Evolutionary conservation across 2,113 vertebrate genomes (phyloP), one percentile per base, ranked within the genome.

Genomic region (Ceyx melanurus): DNA sequence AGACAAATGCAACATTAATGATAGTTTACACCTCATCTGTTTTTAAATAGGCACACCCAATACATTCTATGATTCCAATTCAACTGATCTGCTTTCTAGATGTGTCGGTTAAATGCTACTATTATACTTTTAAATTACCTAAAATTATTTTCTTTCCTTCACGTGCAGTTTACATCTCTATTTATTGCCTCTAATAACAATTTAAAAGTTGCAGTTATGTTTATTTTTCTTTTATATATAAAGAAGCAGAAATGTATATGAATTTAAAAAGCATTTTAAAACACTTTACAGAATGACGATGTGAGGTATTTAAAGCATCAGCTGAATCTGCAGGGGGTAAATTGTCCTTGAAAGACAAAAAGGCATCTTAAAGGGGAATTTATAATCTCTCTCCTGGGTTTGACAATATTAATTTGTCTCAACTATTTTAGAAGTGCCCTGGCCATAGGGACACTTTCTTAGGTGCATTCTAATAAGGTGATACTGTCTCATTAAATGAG

Each of bases 391-490:
- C 97, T 97, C 97, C 93, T 81, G 96, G 93, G 96, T 93, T 97
- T 97, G 97, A 97, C 96, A 95, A 96, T 97, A 97, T 97, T 97
- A 97, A 98, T 97, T 97, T 98, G 91, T 96, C 96, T 97, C 94
- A 97, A 97, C 93, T 77, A 78, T 96, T 94, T 97, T 94, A 96
- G 92, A 97, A 97, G 82, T 76, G 65, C 88, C 88, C 90, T 94
- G 95, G 88, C 89, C 92, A 96, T 9, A 56, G 75, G 94, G 84
- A 71, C 86, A 93, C 84, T 91, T 96, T 96, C 83, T 45, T 92
- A 88, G 89, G 95, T 96, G 95, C 95, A 97, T 98, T 97, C 92
- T 97, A 97, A 98, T 97, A 95, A 97, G 82, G 19, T 71, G 90
- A 82, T 84, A 90, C 61, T 80, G 46, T 95, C 67, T 95, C 88